Evolutionary conservation across 2,797 vertebrate species (phyloP).

Genomic region (Mormyrus hasselquistii): DNA sequence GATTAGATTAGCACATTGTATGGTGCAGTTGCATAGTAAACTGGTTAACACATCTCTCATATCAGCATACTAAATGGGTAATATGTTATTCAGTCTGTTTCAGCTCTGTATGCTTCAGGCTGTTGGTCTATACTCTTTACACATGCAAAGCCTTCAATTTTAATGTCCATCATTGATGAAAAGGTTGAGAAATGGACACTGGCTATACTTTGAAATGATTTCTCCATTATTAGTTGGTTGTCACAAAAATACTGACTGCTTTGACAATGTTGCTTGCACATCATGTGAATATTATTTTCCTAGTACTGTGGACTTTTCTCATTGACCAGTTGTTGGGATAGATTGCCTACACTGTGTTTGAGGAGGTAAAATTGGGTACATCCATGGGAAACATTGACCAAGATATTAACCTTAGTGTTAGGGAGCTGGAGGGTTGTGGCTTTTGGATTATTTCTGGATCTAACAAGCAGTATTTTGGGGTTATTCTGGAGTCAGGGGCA

Average conservation of each 20-base stretch:
- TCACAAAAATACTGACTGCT: no score
- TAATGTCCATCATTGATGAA: background rate
- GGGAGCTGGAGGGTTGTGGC: slow-evolving; percentile 32
- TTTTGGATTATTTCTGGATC: slow-evolving; percentile 38
- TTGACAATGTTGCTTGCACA: no score
- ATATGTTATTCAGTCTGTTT: background rate
- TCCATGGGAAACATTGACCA: slow-evolving; percentile 50
- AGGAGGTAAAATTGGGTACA: slow-evolving; percentile 47
- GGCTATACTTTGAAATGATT: no score
- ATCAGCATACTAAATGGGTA: background rate
- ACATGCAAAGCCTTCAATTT: background rate
- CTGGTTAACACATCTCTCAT: background rate
- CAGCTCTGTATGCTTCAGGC: background rate
- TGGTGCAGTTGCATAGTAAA: background rate
- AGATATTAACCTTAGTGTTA: slow-evolving; percentile 39
- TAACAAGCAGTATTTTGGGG: slow-evolving; percentile 3
- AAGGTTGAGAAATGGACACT: no score
- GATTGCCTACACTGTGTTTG: slow-evolving; percentile 40
- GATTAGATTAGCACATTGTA: background rate
- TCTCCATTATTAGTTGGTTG: no score
- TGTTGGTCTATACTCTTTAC: background rate
- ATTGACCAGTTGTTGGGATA: slow-evolving; percentile 33
- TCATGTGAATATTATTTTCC: no score
- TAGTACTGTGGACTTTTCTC: slow-evolving; percentile 12
- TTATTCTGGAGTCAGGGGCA: slow-evolving; percentile 29